These are phyloP conservation scores for Holothuria scabra DNA, from an alignment of 53 echinoderm and acorn worm species.

Conservation along the genomic window DNA sequence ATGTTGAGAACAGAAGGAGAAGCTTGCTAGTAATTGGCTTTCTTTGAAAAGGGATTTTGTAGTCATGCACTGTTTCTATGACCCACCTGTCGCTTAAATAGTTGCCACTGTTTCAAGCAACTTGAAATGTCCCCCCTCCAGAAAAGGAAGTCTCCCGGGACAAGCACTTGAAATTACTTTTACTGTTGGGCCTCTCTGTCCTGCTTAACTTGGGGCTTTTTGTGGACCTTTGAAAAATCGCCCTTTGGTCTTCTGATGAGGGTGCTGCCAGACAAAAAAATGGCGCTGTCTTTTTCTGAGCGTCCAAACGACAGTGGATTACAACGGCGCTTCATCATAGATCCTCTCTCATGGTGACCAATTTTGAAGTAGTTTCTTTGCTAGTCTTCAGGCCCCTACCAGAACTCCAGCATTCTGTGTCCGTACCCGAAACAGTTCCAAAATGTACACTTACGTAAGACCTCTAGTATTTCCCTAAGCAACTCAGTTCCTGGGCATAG, in stretches of 20 bases:
- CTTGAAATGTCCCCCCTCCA: background rate
- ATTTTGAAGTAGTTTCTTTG: background rate
- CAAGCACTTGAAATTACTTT: background rate
- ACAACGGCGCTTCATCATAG: background rate
- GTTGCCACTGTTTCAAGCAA: background rate
- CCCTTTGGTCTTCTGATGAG: background rate
- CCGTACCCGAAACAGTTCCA: background rate
- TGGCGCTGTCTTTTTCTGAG: background rate
- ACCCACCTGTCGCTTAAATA: background rate
- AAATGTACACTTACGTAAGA: background rate
- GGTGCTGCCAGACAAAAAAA: background rate
- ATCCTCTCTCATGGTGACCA: background rate
- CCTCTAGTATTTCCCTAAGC: background rate
- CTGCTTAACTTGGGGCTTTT: background rate
- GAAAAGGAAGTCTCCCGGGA: background rate
- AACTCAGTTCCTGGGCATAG: background rate
- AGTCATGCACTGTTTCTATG: background rate
- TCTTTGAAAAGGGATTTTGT: constrained; percentile 6
- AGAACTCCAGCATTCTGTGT: too few relatives aligned
- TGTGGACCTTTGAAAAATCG: background rate
- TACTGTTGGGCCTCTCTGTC: background rate
- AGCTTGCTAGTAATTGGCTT: background rate
- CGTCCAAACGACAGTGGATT: background rate
- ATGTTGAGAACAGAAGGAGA: background rate
- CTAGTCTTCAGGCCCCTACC: background rate